Percentiles rank a stretch among this genome's conserved stretches.
These are phyloP conservation scores for Cetoscarus ocellatus DNA, from an alignment of 2,797 vertebrate species.

Conservation along the genomic window DNA sequence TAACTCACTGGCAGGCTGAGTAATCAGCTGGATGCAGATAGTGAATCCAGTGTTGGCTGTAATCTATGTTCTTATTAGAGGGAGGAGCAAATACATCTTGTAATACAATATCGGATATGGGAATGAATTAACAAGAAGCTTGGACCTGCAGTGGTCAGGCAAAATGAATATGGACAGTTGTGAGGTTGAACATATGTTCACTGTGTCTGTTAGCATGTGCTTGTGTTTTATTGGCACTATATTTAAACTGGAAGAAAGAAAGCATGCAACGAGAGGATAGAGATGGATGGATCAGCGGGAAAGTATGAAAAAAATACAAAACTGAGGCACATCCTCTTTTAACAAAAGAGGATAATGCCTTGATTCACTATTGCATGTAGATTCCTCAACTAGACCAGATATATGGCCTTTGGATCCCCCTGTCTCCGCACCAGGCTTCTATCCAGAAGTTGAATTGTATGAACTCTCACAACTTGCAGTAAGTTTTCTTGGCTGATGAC, in stretches of 20 bases:
- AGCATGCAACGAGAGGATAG: not conserved
- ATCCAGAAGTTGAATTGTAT: not conserved
- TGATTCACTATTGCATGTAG: too few species aligned
- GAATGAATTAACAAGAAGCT: conserved; percentile 59
- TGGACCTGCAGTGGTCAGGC: conserved; percentile 29
- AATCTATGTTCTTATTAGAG: conserved; percentile 80
- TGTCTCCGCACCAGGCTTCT: too few species aligned
- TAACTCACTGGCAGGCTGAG: conserved; percentile 51
- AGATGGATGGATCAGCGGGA: not conserved
- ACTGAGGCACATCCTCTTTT: too few species aligned
- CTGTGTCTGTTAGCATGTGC: not conserved
- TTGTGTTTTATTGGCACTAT: not conserved
- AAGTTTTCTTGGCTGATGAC: too few species aligned
- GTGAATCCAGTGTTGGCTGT: conserved; percentile 60
- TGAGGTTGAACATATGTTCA: conserved; percentile 30
- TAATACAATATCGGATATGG: conserved; percentile 68
- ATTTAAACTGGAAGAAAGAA: not conserved
- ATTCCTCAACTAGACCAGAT: too few species aligned
- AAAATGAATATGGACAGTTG: conserved; percentile 10
- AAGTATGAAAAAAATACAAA: too few species aligned
- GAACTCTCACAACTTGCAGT: too few species aligned
- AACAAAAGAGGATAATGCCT: too few species aligned
- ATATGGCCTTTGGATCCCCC: too few species aligned
- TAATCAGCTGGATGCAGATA: conserved; percentile 56
- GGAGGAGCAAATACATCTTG: conserved; percentile 72